Conservation (phyloP, 2,113 vertebrate species). For the Pithys albifrons region DNA sequence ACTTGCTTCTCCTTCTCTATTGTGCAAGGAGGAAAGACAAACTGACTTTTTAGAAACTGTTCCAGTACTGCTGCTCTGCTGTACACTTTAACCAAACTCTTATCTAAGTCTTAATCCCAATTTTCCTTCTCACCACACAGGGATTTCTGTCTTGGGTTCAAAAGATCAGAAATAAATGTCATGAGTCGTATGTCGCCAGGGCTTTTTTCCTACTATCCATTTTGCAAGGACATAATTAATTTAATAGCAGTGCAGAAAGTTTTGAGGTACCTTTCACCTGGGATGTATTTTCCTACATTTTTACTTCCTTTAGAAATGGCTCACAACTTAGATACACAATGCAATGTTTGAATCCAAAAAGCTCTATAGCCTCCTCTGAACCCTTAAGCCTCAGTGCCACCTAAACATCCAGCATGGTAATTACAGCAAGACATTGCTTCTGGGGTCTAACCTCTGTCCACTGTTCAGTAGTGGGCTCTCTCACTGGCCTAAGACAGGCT, state of each 20-base stretch:
- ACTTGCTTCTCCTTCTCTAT: background rate
- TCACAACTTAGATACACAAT: background rate
- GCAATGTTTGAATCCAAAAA: background rate
- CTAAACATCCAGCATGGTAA: background rate
- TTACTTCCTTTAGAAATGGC: background rate
- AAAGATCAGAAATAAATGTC: background rate
- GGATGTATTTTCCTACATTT: background rate
- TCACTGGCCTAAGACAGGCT: background rate
- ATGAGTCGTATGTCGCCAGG: background rate
- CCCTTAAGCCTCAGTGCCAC: background rate
- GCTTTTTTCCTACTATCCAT: background rate
- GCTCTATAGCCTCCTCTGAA: background rate
- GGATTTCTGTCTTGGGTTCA: background rate
- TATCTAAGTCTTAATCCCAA: background rate
- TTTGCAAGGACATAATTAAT: background rate
- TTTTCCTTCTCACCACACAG: background rate
- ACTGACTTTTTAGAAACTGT: background rate
- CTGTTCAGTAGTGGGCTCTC: background rate
- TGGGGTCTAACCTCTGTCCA: background rate
- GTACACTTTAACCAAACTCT: background rate
- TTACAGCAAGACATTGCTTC: background rate
- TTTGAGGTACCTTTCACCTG: background rate
- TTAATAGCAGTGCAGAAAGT: background rate
- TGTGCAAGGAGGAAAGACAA: background rate
- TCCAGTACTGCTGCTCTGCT: background rate